Base-by-base conservation (phyloP, 2,888 invertebrate genomes). In the Myopa tessellatipennis region DNA sequence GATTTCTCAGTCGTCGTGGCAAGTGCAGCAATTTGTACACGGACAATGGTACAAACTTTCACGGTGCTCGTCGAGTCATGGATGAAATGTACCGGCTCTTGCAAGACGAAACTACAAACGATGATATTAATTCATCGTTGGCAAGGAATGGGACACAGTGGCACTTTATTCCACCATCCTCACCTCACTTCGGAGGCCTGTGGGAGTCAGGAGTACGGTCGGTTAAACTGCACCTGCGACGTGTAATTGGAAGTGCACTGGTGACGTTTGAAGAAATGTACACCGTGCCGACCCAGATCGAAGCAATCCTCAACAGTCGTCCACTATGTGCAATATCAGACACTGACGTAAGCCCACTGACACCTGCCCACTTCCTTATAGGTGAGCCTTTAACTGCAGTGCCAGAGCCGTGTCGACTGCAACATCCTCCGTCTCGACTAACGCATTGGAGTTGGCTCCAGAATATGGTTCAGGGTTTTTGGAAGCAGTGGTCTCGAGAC, bases 31-130 rank as follows among this genome's bases (percentile, higher is more conserved):
- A 77, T 8, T 4, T 81, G 0, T 79, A 77, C 63, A 78, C 77
- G 0, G 80, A 81, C 16, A 74, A 74, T n/a, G 77, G 77, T 4
- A 83, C 83, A 38, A 79, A 74, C 61, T 78, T 79, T 67, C 63
- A 76, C 14, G 78, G 79, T 14, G 79, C 79, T 18, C 34, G 34
- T 18, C 74, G 74, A 14, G 50, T 68, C 69, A 5, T 78, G 18
- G 45, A 40, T 72, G 73, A 79, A 40, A 61, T 80, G 75, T 50
- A 73, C 71, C 71, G 71, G 38, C 74, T 78, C 4, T 73, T 80
- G 60, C 74, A 68, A 18, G 74, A 68, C 10, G 58, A 72, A 67
- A 65, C 74, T 3, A n/a, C 36, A 16, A 78, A 78, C 12, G 63
- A 52, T n/a, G 34, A 50, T 12, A 38, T 77, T 2, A 3, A 16